These are phyloP conservation scores for Abrostola triplasia DNA, from an alignment of 2,888 invertebrate genomes.

Conservation along the genomic window DNA sequence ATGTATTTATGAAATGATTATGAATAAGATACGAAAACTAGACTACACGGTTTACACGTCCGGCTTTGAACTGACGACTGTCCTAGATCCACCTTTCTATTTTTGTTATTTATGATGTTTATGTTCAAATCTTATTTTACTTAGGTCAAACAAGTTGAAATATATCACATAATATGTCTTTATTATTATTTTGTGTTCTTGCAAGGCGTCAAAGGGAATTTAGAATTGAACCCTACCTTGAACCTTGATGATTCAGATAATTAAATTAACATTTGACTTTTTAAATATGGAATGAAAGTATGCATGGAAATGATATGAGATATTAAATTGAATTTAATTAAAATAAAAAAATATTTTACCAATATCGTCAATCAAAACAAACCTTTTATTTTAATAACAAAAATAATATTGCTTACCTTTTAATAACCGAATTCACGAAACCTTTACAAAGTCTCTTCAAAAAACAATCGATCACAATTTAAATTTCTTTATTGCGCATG, in stretches of 20 bases:
- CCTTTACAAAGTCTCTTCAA: slow-evolving; percentile 14
- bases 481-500: slow-evolving; percentile 15
- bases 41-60: background rate
- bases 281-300: no score
- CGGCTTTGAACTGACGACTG: background rate
- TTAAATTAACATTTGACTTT: no score
- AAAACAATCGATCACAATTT: slow-evolving; percentile 21
- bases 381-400: background rate
- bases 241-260: no score
- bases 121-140: background rate
- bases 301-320: no score
- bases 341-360: no score
- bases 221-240: no score
- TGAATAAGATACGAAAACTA: no score
- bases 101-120: background rate
- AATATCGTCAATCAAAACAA: background rate
- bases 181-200: no score
- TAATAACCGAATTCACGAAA: slow-evolving; percentile 24
- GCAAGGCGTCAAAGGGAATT: no score
- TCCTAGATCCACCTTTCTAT: background rate
- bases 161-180: no score
- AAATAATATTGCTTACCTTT: slow-evolving; percentile 33
- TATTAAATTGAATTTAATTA: no score
- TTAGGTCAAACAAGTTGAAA: no score
- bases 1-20: background rate